phyloP scores from a whole-genome alignment of 1,140 invertebrate genomes.

The Microplitis mediator region DNA sequence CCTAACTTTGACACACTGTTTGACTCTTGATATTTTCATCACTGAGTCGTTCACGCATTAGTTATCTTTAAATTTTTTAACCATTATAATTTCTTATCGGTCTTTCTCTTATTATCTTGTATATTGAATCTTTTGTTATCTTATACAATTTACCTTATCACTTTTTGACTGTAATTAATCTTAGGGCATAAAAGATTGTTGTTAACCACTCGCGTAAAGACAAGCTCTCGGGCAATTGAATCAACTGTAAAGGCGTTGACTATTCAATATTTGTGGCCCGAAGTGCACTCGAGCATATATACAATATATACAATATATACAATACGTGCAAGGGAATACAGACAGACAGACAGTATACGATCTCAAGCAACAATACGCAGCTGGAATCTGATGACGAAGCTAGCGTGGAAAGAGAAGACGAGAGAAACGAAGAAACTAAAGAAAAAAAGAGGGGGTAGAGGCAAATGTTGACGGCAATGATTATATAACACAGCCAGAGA shows the following conservation, averaged over 20 bases:
- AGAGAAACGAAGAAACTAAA: too few relatives aligned
- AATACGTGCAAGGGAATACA: background rate
- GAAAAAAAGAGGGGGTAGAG: too few relatives aligned
- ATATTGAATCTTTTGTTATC: background rate
- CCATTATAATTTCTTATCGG: background rate
- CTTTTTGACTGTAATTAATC: background rate
- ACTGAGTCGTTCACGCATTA: background rate
- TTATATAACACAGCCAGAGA: too few relatives aligned
- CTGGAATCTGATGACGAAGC: too few relatives aligned
- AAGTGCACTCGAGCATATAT: background rate
- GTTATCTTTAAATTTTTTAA: background rate
- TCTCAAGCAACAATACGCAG: too few relatives aligned
- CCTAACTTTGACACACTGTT: constrained; percentile 3
- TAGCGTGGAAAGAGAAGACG: too few relatives aligned
- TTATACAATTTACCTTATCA: background rate
- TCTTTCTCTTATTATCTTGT: background rate
- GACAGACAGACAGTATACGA: too few relatives aligned
- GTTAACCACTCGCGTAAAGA: too few relatives aligned
- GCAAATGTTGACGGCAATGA: too few relatives aligned
- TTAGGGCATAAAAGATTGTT: too few relatives aligned
- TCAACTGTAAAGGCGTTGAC: background rate
- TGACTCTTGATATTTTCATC: background rate
- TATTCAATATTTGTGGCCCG: background rate
- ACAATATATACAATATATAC: background rate
- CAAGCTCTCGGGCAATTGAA: background rate